Percentiles rank a stretch among this genome's conserved stretches.
phyloP scores from a whole-genome alignment of 2,797 vertebrate genomes.

The Eulemur rubriventer region DNA sequence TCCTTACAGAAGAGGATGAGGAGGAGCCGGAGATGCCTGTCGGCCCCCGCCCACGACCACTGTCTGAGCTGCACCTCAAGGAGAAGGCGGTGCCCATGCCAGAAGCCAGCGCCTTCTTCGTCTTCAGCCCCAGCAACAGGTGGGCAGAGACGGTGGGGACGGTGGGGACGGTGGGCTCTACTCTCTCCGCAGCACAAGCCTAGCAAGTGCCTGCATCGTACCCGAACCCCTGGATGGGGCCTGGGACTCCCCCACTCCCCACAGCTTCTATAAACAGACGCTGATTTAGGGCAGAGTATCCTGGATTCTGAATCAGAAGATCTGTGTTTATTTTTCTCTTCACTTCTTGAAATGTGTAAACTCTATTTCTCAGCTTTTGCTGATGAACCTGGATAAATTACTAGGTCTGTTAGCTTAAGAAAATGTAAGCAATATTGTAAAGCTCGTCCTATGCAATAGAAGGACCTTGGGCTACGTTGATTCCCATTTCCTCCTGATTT shows the following conservation, averaged over 20 bases:
- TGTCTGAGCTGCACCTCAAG: conserved; percentile 97
- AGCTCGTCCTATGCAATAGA: background rate
- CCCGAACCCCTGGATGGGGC: background rate
- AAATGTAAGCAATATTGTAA: background rate
- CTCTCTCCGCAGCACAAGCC: accelerated
- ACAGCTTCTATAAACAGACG: background rate
- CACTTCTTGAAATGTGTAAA: background rate
- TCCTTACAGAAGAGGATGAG: conserved; percentile 93
- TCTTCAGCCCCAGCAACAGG: conserved; percentile 98
- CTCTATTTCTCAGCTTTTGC: background rate
- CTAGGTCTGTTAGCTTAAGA: background rate
- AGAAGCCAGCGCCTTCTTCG: conserved; percentile 96
- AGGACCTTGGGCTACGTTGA: background rate
- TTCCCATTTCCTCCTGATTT: background rate
- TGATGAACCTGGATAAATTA: background rate
- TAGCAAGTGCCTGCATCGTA: background rate
- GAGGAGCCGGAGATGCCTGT: conserved; percentile 99
- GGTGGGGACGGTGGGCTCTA: background rate
- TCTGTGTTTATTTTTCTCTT: background rate
- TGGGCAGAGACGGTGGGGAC: conserved; percentile 76
- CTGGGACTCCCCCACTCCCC: background rate
- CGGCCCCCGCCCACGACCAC: conserved; percentile 96
- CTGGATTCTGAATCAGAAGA: background rate
- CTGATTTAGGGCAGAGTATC: background rate
- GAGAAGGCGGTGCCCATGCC: conserved; percentile 99